Evolutionary conservation across 2,888 invertebrate species (phyloP).

Genomic region (Philereme vetulata): DNA sequence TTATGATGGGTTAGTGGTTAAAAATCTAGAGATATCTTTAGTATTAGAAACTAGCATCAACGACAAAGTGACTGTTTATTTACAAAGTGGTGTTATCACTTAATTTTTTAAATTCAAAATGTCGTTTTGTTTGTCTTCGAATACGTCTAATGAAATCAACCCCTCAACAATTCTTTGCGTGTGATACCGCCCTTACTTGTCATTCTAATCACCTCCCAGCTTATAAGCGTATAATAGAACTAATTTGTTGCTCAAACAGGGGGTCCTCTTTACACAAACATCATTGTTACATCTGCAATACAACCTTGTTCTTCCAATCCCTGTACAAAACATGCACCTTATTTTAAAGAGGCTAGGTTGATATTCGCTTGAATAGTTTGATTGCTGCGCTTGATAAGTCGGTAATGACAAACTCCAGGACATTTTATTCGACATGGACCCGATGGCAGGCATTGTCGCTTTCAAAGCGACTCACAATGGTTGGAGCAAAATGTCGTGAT

Average conservation of each 20-base stretch:
- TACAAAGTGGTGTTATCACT: too few species aligned
- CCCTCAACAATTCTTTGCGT: conserved; percentile 36
- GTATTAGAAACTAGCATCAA: too few species aligned
- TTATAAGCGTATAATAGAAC: conserved; percentile 80
- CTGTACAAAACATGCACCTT: conserved; percentile 14
- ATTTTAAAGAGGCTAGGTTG: conserved; percentile 30
- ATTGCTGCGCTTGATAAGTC: conserved; percentile 14
- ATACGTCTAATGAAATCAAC: conserved; percentile 28
- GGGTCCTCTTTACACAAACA: conserved; percentile 73
- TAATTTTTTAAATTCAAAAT: too few species aligned
- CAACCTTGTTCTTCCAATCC: conserved; percentile 21
- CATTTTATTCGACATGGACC: conserved; percentile 72
- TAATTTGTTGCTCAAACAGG: conserved; percentile 83
- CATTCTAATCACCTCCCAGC: conserved; percentile 62
- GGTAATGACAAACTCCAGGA: conserved; percentile 61
- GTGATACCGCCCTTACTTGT: conserved; percentile 51
- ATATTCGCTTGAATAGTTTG: conserved; percentile 30
- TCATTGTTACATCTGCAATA: conserved; percentile 52
- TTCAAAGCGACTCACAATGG: conserved; percentile 46
- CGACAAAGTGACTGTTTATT: too few species aligned
- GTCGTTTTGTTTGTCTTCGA: too few species aligned
- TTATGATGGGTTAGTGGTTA: too few species aligned
- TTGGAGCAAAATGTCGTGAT: conserved; percentile 62
- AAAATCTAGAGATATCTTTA: too few species aligned
- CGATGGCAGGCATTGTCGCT: conserved; percentile 70